phyloP scores from a whole-genome alignment of 1,140 invertebrate species.

The Drosophila persimilis region DNA sequence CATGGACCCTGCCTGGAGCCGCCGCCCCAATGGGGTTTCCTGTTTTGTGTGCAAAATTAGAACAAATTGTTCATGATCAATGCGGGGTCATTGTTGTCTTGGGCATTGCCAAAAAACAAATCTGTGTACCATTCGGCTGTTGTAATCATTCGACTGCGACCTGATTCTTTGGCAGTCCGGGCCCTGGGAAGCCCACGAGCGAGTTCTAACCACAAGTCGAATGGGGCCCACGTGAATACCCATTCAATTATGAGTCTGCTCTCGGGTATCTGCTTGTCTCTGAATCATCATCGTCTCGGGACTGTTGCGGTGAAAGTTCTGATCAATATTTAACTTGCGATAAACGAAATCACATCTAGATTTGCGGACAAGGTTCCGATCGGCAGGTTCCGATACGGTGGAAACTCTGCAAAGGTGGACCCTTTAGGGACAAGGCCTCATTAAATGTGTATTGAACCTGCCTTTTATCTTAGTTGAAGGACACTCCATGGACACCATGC shows the following conservation, averaged over 20 bases:
- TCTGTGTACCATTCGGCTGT: neutral
- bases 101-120: conserved; percentile 8
- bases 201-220: conserved; percentile 45
- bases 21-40: conserved; percentile 38
- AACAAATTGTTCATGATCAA: conserved; percentile 77
- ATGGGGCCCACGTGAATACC: conserved; percentile 30
- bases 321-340: conserved; percentile 43
- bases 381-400: neutral
- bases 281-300: conserved; percentile 35
- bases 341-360: conserved; percentile 26
- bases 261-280: conserved; percentile 3
- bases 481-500: neutral
- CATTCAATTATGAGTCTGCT: conserved; percentile 47
- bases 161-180: conserved; percentile 27
- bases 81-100: conserved; percentile 40
- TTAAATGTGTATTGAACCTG: neutral
- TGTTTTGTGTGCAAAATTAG: conserved; percentile 66
- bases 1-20: neutral
- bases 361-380: conserved; percentile 16
- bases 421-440: neutral
- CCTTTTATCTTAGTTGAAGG: conserved; percentile 3
- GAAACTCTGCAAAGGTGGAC: too few relatives aligned
- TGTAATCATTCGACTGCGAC: conserved; percentile 26
- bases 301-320: conserved; percentile 46
- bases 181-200: conserved; percentile 39